Percentiles rank a stretch among this genome's conserved stretches.
phyloP scores from a whole-genome alignment of 2,113 vertebrate species.

The Passer domesticus region DNA sequence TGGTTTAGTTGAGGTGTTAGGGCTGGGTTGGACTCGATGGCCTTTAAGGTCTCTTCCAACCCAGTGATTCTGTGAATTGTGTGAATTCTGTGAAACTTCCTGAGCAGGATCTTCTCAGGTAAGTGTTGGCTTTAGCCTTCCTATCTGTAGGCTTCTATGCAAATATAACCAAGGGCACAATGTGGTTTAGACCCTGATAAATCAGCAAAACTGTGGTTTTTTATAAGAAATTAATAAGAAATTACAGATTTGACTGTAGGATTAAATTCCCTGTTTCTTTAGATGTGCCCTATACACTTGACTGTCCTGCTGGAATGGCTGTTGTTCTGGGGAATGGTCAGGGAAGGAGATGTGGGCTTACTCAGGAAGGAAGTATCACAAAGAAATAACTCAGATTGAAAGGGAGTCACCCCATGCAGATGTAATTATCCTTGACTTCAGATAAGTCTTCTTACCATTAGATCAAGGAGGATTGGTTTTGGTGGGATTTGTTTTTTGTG shows the following conservation, averaged over 20 bases:
- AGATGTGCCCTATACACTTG: not conserved
- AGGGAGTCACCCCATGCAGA: not conserved
- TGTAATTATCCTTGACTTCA: not conserved
- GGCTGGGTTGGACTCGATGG: not conserved
- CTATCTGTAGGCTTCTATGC: fast-evolving
- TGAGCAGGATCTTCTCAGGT: not conserved
- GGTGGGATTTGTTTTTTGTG: not conserved
- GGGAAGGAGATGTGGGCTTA: not conserved
- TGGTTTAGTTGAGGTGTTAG: not conserved
- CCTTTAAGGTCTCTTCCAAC: not conserved
- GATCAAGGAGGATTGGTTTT: not conserved
- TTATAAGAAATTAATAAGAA: not conserved
- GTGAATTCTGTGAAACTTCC: not conserved
- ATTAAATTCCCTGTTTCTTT: not conserved
- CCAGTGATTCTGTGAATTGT: not conserved
- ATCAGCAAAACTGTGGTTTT: not conserved
- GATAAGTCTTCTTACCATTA: not conserved
- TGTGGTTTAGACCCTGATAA: not conserved
- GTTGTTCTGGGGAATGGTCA: not conserved
- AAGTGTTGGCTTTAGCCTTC: not conserved
- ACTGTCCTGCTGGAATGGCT: not conserved
- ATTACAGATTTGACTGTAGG: not conserved
- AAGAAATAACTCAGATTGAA: fast-evolving
- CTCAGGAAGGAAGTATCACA: not conserved
- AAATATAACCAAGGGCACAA: not conserved